Conservation (phyloP, 1,140 invertebrate genomes). For the Sinella curviseta region DNA sequence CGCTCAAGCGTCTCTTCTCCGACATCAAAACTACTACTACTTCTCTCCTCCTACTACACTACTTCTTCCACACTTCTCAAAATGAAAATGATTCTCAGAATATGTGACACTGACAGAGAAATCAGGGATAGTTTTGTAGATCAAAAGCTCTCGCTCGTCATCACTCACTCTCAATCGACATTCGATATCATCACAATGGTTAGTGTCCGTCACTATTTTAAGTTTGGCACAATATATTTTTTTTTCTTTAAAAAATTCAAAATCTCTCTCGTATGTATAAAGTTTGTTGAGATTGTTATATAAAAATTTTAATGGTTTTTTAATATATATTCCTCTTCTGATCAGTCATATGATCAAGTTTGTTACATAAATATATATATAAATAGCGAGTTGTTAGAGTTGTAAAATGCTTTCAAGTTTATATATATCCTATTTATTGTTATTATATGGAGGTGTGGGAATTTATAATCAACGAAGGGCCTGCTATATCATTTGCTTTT, state of each 20-base stretch:
- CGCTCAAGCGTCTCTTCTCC: neutral
- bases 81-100: neutral
- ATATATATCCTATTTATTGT: too few relatives aligned
- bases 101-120: constrained; percentile 9
- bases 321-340: neutral
- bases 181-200: constrained; percentile 14
- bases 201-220: constrained; percentile 13
- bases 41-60: neutral
- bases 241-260: constrained; percentile 1
- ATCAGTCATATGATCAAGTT: neutral
- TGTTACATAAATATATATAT: neutral
- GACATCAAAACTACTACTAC: too few relatives aligned
- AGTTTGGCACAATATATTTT: constrained; percentile 18
- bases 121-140: constrained; percentile 14
- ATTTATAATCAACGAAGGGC: too few relatives aligned
- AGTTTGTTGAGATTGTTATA: neutral
- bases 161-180: neutral
- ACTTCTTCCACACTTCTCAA: too few relatives aligned
- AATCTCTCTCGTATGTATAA: neutral
- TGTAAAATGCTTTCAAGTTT: neutral
- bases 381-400: neutral
- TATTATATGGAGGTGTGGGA: neutral
- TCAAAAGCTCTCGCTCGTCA: constrained; percentile 10
- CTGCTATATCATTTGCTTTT: too few relatives aligned
- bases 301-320: neutral